phyloP scores from a whole-genome alignment of 2,888 invertebrate species.

The Drosophila parthenogenetica region DNA sequence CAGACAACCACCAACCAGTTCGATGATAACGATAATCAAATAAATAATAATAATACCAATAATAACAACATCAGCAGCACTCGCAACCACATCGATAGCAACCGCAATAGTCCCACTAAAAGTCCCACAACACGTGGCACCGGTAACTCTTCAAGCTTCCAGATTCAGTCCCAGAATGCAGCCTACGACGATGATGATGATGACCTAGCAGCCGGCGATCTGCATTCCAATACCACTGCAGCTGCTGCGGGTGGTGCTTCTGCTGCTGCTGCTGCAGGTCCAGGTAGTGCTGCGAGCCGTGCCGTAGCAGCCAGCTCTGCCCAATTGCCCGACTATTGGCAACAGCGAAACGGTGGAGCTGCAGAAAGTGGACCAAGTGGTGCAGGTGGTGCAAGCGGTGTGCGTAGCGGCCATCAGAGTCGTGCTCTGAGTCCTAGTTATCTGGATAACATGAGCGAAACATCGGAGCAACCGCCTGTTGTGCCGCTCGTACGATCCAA shows the following conservation, averaged over 20 bases:
- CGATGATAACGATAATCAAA: slow-evolving; percentile 75
- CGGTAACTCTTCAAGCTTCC: slow-evolving; percentile 61
- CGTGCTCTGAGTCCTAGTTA: slow-evolving; percentile 79
- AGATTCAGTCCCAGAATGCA: slow-evolving; percentile 53
- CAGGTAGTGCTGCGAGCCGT: slow-evolving; percentile 37
- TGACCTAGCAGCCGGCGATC: slow-evolving; percentile 65
- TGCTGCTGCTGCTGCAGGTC: slow-evolving; percentile 42
- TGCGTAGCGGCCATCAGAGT: slow-evolving; percentile 71
- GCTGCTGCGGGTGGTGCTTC: slow-evolving; percentile 35
- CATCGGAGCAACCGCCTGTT: slow-evolving; percentile 86
- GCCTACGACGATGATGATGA: slow-evolving; percentile 75
- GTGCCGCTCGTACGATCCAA: slow-evolving; percentile 84
- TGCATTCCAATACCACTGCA: slow-evolving; percentile 47
- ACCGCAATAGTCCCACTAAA: slow-evolving; percentile 75
- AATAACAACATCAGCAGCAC: slow-evolving; percentile 26
- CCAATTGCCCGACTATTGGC: slow-evolving; percentile 72
- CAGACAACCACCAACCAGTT: slow-evolving; percentile 67
- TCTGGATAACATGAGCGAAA: slow-evolving; percentile 87
- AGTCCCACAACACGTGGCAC: slow-evolving; percentile 56
- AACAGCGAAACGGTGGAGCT: slow-evolving; percentile 79
- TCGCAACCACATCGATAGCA: slow-evolving; percentile 37
- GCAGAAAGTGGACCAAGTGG: slow-evolving; percentile 34
- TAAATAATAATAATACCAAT: slow-evolving; percentile 51
- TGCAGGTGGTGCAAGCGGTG: slow-evolving; percentile 41
- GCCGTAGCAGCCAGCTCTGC: slow-evolving; percentile 18